Conservation (phyloP, 2,797 vertebrate genomes). For the Melopsittacus undulatus region DNA sequence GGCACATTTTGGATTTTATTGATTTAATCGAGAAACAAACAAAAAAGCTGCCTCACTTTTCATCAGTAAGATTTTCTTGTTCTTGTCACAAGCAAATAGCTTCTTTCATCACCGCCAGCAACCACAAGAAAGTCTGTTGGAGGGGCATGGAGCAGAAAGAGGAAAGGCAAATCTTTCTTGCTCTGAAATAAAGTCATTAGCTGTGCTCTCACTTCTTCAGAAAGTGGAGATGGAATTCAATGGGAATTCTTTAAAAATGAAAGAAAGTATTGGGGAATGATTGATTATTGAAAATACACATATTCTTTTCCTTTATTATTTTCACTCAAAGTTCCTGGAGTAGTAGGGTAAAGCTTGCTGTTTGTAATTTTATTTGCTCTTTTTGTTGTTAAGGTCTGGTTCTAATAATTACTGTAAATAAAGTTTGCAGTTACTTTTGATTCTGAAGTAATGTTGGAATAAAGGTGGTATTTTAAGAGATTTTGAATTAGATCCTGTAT, state of each 20-base stretch:
- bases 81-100: conserved; percentile 32
- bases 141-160: background rate
- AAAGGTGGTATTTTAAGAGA: background rate
- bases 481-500: background rate
- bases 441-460: background rate
- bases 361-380: background rate
- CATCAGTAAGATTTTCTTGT: conserved; percentile 6
- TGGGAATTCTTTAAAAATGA: background rate
- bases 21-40: conserved; percentile 23
- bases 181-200: background rate
- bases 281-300: background rate
- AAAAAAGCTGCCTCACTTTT: conserved; percentile 8
- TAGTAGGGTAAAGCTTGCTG: background rate
- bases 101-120: background rate
- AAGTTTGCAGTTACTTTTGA: background rate
- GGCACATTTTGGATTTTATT: conserved; percentile 28
- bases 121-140: background rate
- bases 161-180: background rate
- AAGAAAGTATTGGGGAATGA: background rate
- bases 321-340: background rate
- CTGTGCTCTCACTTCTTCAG: background rate
- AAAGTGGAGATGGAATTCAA: background rate
- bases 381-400: background rate
- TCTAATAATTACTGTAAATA: background rate
- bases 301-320: background rate